A percentile compares a stretch with the other conserved stretches of the same genome.
These are phyloP conservation scores for Pavo muticus DNA, from an alignment of 2,113 vertebrate species.

Conservation along the genomic window DNA sequence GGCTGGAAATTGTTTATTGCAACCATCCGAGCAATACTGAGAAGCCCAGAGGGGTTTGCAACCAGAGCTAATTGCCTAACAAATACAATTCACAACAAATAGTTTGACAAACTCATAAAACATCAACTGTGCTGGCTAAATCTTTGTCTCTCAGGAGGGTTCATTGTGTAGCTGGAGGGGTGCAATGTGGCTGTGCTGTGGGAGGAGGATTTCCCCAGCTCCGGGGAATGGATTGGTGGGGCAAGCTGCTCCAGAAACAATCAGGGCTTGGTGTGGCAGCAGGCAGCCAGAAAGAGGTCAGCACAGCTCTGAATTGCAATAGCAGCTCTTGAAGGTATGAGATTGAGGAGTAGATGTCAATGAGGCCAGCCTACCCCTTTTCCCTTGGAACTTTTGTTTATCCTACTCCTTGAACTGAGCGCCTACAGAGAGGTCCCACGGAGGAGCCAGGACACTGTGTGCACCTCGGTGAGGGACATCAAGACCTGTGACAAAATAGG, in stretches of 20 bases:
- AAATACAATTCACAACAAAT: neutral
- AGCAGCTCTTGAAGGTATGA: neutral
- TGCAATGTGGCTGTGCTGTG: fast-evolving
- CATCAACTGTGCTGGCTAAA: neutral
- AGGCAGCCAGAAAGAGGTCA: neutral
- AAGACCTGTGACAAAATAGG: neutral
- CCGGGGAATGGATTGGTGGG: neutral
- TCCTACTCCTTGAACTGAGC: neutral
- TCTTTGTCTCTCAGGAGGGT: neutral
- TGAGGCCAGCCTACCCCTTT: neutral
- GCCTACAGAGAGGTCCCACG: neutral
- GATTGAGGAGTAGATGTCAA: neutral
- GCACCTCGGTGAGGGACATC: neutral
- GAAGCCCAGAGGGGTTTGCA: fast-evolving
- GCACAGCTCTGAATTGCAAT: neutral
- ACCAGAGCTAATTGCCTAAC: neutral
- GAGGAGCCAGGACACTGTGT: fast-evolving
- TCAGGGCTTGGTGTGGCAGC: neutral
- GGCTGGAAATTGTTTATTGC: neutral
- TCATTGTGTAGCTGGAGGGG: neutral
- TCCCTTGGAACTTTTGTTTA: neutral
- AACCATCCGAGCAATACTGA: neutral
- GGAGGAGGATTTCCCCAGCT: neutral
- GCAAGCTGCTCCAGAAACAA: neutral
- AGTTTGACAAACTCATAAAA: neutral